These are phyloP conservation scores for Odontophorus gujanensis DNA, from an alignment of 2,113 vertebrate genomes.

Conservation along the genomic window DNA sequence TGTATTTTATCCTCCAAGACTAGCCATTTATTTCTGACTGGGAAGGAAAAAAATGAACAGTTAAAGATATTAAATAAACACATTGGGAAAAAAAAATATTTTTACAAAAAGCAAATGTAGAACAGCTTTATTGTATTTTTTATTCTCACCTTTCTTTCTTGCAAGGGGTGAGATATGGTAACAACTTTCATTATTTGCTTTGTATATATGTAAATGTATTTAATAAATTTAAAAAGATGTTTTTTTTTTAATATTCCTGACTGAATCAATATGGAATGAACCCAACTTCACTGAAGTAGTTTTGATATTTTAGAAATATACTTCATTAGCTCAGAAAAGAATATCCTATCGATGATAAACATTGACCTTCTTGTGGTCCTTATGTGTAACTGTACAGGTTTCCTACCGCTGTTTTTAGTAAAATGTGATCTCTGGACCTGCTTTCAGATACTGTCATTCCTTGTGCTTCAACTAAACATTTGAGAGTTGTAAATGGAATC, in stretches of 20 bases:
- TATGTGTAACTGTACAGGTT: constrained; percentile 57
- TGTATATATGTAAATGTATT: background rate
- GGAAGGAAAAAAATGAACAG: background rate
- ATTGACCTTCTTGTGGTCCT: constrained; percentile 43
- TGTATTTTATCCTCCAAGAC: background rate
- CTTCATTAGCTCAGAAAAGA: background rate
- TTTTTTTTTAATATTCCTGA: background rate
- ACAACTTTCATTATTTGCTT: background rate
- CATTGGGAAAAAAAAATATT: background rate
- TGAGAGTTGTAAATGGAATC: constrained; percentile 92
- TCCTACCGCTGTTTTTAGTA: constrained; percentile 61
- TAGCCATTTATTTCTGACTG: background rate
- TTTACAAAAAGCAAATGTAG: background rate
- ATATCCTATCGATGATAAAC: background rate
- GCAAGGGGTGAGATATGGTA: background rate
- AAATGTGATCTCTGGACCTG: constrained; percentile 70
- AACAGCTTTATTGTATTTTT: background rate
- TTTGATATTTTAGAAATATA: constrained; percentile 4
- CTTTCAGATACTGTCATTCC: constrained; percentile 81
- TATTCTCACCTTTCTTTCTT: background rate
- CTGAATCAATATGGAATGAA: background rate
- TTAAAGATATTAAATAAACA: background rate
- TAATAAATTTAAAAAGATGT: background rate
- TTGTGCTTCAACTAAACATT: constrained; percentile 82
- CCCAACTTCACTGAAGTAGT: background rate